These are phyloP conservation scores for Hippotragus niger DNA, from an alignment of 2,113 vertebrate genomes.

Conservation along the genomic window DNA sequence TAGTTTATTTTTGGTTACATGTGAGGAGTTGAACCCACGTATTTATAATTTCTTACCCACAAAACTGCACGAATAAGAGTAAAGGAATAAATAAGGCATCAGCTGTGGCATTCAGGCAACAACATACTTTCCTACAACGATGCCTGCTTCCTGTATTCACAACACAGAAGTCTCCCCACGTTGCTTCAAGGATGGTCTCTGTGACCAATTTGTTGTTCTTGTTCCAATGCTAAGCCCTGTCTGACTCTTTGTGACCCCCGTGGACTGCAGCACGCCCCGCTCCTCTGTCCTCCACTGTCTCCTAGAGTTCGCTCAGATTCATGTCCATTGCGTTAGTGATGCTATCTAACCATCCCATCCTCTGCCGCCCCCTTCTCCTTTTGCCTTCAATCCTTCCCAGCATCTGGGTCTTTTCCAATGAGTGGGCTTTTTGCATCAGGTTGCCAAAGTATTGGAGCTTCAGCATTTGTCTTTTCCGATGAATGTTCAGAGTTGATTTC, in stretches of 20 bases:
- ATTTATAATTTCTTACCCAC: not conserved
- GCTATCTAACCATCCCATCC: no score
- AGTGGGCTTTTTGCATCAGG: no score
- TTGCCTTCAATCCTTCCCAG: no score
- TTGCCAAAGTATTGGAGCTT: no score
- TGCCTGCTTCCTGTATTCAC: not conserved
- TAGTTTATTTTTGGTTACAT: not conserved
- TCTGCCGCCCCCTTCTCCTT: no score
- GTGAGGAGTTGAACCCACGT: not conserved
- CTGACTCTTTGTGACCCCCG: not conserved
- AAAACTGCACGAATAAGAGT: not conserved
- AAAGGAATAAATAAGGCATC: not conserved
- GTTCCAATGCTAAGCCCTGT: not conserved
- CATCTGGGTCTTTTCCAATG: no score
- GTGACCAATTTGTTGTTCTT: not conserved
- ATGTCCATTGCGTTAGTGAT: no score
- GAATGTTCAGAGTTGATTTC: no score
- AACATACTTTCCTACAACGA: not conserved
- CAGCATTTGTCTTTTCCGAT: no score
- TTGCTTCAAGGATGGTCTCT: no score
- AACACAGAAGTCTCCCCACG: fast-evolving
- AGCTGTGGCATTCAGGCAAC: fast-evolving
- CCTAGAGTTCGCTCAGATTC: no score
- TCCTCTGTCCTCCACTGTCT: not conserved
- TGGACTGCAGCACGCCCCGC: fast-evolving